Evolutionary conservation across 2,888 invertebrate genomes (phyloP), one percentile per base, ranked within the genome.

Genomic region (Drosophila prostipennis): DNA sequence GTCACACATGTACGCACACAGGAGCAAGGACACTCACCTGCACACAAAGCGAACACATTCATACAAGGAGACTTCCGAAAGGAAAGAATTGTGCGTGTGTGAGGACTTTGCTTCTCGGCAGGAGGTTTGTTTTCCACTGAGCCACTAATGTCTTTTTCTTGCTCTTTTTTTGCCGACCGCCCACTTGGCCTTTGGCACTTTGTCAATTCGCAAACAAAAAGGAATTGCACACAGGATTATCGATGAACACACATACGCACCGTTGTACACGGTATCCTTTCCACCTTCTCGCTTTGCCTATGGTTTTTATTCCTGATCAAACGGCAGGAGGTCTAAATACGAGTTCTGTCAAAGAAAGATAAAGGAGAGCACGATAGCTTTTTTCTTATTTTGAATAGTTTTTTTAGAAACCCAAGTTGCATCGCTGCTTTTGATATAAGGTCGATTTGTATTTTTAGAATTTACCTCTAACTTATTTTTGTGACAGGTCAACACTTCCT

Each of bases 131-230:
- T 67, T 76, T 77, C 70, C 72, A 71, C 52, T 13, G 72, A 64
- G 77, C 54, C 77, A 74, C 75, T 85, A 82, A 78, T 85, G 85
- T 74, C 75, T 72, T 81, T 81, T 81, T 78, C 85, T 81, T 81
- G 82, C 80, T 84, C 48, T 48, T 76, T 83, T 74, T 75, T 75
- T 42, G 57, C 48, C 54, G 51, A 16, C 78, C 37, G n/a, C 51
- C 61, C 56, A 52, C 69, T 65, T 72, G 67, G 67, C 77, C 78
- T 82, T 73, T 78, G 81, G 79, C 80, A 83, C 84, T 83, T 80
- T 80, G 80, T 79, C 84, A 83, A 80, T 79, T 77, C 78, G 63
- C 79, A 80, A 80, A 80, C 80, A 80, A 83, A 69, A 83, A 79
- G 69, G 79, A 80, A 80, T 80, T 67, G 79, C 78, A 59, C 58